Conservation (phyloP, 2,113 vertebrate genomes). For the Zosterops japonicus region DNA sequence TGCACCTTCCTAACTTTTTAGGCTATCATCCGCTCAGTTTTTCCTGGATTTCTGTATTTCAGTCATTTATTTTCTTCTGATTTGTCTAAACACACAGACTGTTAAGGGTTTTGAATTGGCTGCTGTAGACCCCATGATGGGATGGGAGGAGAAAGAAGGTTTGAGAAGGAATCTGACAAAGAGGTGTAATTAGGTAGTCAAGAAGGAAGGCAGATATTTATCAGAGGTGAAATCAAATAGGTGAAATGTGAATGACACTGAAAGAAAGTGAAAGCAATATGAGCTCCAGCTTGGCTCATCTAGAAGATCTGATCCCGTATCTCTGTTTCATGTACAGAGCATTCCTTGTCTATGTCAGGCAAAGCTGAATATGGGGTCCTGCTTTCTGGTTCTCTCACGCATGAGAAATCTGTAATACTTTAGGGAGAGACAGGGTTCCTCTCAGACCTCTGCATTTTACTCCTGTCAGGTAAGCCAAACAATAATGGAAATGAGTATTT, state of each 20-base stretch:
- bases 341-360: background rate
- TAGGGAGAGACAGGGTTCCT: background rate
- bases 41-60: background rate
- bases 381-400: background rate
- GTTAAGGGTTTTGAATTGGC: background rate
- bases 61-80: background rate
- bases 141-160: background rate
- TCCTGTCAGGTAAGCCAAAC: constrained; percentile 9
- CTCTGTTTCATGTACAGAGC: background rate
- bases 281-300: background rate
- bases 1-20: background rate
- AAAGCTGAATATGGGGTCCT: background rate
- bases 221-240: background rate
- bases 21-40: background rate
- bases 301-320: background rate
- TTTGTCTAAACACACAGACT: background rate
- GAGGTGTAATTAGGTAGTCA: background rate
- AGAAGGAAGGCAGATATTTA: background rate
- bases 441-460: background rate
- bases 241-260: background rate
- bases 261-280: background rate
- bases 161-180: background rate
- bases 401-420: background rate
- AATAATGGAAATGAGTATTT: constrained; percentile 40
- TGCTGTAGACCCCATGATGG: background rate